phyloP scores from a whole-genome alignment of 2,888 invertebrate species.

The Erpobdella octoculata region DNA sequence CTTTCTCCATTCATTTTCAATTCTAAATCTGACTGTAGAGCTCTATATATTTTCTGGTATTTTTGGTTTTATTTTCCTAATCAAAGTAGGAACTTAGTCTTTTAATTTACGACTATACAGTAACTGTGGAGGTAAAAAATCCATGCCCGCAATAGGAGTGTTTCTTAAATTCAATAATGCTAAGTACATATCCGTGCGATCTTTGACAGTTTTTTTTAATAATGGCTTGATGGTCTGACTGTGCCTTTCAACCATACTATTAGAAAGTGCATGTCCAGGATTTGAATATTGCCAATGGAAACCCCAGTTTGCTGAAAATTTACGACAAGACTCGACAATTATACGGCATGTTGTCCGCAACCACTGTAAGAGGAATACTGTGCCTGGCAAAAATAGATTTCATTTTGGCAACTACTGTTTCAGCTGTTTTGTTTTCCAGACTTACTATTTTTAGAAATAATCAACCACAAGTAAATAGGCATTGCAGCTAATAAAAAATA shows the following conservation, averaged over 20 bases:
- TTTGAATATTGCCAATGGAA: conserved; percentile 22
- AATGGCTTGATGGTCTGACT: conserved; percentile 33
- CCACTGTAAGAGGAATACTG: conserved; percentile 35
- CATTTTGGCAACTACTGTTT: too few relatives aligned
- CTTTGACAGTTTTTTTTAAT: conserved; percentile 32
- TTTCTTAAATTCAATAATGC: conserved; percentile 35
- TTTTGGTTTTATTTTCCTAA: not conserved
- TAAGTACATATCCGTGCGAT: conserved; percentile 32
- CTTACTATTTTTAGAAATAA: conserved; percentile 36
- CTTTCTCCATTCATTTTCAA: not conserved
- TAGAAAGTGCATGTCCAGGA: too few relatives aligned
- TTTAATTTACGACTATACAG: conserved; percentile 35
- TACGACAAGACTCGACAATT: conserved; percentile 15
- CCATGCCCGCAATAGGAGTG: conserved; percentile 33
- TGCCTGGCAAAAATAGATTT: conserved; percentile 34
- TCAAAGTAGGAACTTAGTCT: conserved; percentile 26
- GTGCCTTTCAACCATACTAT: conserved; percentile 33
- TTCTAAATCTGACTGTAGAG: conserved; percentile 6
- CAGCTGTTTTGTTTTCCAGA: too few relatives aligned
- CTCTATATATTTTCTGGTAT: not conserved
- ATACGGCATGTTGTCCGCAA: conserved; percentile 37
- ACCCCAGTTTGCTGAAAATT: conserved; percentile 31
- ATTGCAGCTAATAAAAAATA: conserved; percentile 25
- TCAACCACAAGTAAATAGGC: conserved; percentile 37
- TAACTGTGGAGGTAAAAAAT: conserved; percentile 35